These are phyloP conservation scores for Aulostomus chinensis DNA, from an alignment of 2,797 vertebrate species.

Conservation along the genomic window DNA sequence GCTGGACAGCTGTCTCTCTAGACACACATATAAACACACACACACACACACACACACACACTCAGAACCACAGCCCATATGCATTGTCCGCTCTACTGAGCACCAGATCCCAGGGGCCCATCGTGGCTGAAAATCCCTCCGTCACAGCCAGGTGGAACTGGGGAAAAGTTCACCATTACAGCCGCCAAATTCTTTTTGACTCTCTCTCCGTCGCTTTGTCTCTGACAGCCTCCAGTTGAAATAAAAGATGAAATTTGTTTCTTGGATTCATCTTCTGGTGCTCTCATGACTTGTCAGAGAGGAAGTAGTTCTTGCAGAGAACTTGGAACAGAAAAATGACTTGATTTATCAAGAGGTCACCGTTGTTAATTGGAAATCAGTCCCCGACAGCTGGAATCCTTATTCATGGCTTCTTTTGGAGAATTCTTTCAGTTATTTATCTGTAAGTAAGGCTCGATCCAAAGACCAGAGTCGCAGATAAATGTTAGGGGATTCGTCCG, in stretches of 20 bases:
- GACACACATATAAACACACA: constrained; percentile 55
- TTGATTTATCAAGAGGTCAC: constrained; percentile 23
- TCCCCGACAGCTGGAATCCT: not conserved
- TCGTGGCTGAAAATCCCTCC: constrained; percentile 69
- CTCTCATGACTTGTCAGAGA: constrained; percentile 38
- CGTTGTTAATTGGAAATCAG: constrained; percentile 12
- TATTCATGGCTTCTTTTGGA: constrained; percentile 5
- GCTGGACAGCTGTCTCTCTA: constrained; percentile 81
- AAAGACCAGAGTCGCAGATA: no score
- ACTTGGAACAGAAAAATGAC: constrained; percentile 8
- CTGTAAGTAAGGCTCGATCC: no score
- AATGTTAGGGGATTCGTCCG: no score
- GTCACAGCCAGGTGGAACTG: constrained; percentile 77
- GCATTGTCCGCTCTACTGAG: constrained; percentile 64
- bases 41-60: constrained; percentile 27
- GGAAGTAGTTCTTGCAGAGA: constrained; percentile 12
- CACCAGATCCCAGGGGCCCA: constrained; percentile 67
- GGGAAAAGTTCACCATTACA: constrained; percentile 75
- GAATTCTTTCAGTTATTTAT: not conserved
- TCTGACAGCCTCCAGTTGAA: constrained; percentile 43
- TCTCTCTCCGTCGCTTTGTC: constrained; percentile 25
- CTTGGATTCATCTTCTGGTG: constrained; percentile 34
- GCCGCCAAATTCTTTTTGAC: constrained; percentile 38
- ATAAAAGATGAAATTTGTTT: constrained; percentile 56
- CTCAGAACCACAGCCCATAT: constrained; percentile 72